Conservation (phyloP, 2,888 invertebrate genomes). For the Polia nebulosa region DNA sequence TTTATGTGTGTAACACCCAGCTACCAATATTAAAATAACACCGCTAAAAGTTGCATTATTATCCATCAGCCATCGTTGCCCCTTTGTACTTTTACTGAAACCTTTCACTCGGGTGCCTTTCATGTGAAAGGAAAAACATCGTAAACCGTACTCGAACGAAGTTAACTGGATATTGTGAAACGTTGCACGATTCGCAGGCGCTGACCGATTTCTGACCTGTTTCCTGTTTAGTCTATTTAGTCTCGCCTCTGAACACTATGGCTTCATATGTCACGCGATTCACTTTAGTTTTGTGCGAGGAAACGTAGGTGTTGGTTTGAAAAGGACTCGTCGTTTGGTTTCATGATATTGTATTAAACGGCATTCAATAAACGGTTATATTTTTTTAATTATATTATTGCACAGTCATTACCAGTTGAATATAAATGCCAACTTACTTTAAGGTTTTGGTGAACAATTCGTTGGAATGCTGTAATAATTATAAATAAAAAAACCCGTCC, state of each 20-base stretch:
- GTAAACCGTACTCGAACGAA: constrained; percentile 36
- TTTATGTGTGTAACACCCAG: neutral
- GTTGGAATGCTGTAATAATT: too few species aligned
- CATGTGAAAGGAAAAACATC: constrained; percentile 52
- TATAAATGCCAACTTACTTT: neutral
- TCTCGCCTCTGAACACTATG: constrained; percentile 47
- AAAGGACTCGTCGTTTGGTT: neutral
- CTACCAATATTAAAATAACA: neutral
- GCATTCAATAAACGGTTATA: neutral
- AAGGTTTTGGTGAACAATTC: too few species aligned
- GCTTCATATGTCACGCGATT: constrained; percentile 65
- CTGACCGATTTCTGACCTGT: constrained; percentile 64
- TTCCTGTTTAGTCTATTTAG: constrained; percentile 57
- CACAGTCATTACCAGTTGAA: neutral
- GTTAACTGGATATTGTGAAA: constrained; percentile 55
- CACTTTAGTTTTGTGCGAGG: constrained; percentile 34
- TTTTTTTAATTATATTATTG: neutral
- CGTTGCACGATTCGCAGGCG: constrained; percentile 41
- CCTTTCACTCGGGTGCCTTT: constrained; percentile 36
- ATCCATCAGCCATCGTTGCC: constrained; percentile 6
- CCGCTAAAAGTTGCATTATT: constrained; percentile 22
- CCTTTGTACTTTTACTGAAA: constrained; percentile 39
- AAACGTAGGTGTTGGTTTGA: constrained; percentile 17
- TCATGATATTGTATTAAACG: neutral
- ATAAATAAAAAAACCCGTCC: too few species aligned